Conservation (phyloP, 2,113 vertebrate species). For the Bombycilla garrulus region DNA sequence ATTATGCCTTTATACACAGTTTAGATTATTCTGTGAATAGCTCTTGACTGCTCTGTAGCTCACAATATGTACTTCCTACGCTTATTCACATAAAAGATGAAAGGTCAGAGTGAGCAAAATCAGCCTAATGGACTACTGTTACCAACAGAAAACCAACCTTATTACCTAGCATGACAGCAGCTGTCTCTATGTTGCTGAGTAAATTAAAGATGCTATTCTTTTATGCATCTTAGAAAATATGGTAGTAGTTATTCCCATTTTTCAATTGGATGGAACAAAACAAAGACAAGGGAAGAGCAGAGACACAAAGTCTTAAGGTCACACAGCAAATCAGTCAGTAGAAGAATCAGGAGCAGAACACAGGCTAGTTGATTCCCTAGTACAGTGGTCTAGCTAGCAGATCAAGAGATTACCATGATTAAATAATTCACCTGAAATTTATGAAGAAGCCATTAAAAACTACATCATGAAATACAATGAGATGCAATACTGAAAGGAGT, state of each 20-base stretch:
- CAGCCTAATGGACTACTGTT: not conserved
- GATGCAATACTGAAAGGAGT: constrained; percentile 15
- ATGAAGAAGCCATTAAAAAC: constrained; percentile 39
- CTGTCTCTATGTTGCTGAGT: not conserved
- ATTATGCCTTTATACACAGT: constrained; percentile 18
- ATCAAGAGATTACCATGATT: not conserved
- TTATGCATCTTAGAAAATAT: not conserved
- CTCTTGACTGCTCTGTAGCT: not conserved
- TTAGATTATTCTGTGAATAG: not conserved
- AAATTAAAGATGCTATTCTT: constrained; percentile 14
- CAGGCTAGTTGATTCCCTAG: not conserved
- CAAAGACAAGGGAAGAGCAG: constrained; percentile 34
- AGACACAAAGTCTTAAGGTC: constrained; percentile 31
- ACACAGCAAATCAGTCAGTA: constrained; percentile 11
- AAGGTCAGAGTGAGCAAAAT: constrained; percentile 33
- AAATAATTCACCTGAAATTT: constrained; percentile 16
- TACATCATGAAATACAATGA: constrained; percentile 41
- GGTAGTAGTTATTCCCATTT: not conserved
- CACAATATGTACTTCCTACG: constrained; percentile 6
- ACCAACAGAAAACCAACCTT: constrained; percentile 18
- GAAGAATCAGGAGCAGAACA: constrained; percentile 16
- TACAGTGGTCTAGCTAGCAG: not conserved
- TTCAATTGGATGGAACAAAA: constrained; percentile 27
- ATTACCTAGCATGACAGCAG: not conserved
- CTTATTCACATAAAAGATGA: constrained; percentile 19